phyloP scores from a whole-genome alignment of 1,140 invertebrate species.

The Penaeus japonicus region DNA sequence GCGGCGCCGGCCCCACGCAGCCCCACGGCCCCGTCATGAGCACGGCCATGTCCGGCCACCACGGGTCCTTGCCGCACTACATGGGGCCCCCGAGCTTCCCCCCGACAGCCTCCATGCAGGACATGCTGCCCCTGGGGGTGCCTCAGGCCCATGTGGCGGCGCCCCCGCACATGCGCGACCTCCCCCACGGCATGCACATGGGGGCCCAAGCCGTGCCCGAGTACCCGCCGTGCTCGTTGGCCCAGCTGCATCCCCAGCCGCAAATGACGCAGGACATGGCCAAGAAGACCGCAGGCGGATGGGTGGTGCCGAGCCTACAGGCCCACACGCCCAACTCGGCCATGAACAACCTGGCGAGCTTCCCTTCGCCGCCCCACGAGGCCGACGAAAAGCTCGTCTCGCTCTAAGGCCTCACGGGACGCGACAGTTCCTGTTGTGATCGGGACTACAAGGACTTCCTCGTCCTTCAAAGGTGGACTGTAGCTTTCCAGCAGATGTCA shows the following conservation, averaged over 20 bases:
- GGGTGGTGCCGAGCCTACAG: background rate
- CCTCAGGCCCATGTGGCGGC: background rate
- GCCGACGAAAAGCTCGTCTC: constrained; percentile 25
- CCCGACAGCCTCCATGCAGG: background rate
- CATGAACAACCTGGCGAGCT: constrained; percentile 7
- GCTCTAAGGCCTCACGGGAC: background rate
- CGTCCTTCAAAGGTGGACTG: too few relatives aligned
- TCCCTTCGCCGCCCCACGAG: constrained; percentile 33
- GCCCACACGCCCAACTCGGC: background rate
- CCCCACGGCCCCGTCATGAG: background rate
- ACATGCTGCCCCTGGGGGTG: background rate
- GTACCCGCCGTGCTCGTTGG: background rate
- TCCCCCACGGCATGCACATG: background rate
- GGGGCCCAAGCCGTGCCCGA: background rate
- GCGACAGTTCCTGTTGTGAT: background rate
- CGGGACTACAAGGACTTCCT: background rate
- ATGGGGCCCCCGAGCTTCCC: constrained; percentile 7
- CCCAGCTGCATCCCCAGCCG: constrained; percentile 3
- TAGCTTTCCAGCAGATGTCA: too few relatives aligned
- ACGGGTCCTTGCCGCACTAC: constrained; percentile 5
- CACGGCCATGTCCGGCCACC: background rate
- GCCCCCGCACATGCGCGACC: background rate
- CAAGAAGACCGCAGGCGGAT: constrained; percentile 21
- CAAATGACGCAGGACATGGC: background rate
- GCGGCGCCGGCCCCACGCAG: constrained; percentile 2